Base-by-base conservation (phyloP, 2,888 invertebrate genomes). In the Hirudinaria manillensis region DNA sequence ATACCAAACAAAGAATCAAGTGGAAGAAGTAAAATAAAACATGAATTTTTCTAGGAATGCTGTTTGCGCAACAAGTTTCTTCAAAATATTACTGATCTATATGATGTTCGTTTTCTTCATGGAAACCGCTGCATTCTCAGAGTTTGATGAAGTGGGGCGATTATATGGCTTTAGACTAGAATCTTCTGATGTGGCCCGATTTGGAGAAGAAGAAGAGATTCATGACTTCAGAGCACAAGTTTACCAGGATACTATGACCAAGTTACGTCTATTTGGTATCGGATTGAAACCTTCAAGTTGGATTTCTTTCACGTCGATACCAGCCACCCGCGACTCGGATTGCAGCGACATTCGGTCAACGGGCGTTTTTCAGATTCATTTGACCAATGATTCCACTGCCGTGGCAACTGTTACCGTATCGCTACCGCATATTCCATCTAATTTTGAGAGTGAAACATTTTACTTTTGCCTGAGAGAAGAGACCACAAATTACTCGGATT, bases 271-370 rank as follows among this genome's bases (percentile, higher is more conserved):
- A 13, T 71, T 70, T 61, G 75, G 75, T 2, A 21, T n/a, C n/a
- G 56, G 56, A 13, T 36, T 75, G 24, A 71, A 55, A 0, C n/a
- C n/a, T 2, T 19, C n/a, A 2, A 75, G 34, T n/a, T 16, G 34
- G 61, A 55, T 75, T 21, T 55, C 75, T n/a, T 75, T 75, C 65
- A 71, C 75, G 0, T 27, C 55, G n/a, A 75, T 1, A 21, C 7
- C 51, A 27, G 70, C 61, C 19, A 61, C 56, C 6, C 32, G 65
- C 21, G 70, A 55, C 24, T 24, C 32, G 13, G 45, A 56, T 61
- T 75, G 75, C 70, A 61, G 29, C 7, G 75, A 75, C 24, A 27
- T 75, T 61, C 27, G 75, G 38, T 34, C 75, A n/a, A 75, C 75
- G 16, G 75, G 68, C 13, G 56, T 75, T n/a, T 75, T 71, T 21